A percentile compares a stretch with the other conserved stretches of the same genome.
Evolutionary conservation across 2,113 vertebrate species (phyloP).

Genomic region (Phodopus roborovskii): DNA sequence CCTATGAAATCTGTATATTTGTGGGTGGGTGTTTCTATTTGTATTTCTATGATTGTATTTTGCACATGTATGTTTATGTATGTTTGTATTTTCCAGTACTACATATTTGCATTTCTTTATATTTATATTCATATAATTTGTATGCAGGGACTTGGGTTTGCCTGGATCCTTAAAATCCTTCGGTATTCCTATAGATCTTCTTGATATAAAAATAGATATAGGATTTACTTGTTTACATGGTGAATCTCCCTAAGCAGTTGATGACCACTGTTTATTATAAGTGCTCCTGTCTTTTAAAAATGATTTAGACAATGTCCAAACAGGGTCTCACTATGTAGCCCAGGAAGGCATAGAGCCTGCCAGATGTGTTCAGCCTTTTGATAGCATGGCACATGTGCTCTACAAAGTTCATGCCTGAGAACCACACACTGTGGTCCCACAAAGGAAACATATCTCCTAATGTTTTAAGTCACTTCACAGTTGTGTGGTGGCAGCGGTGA

Average conservation of each 20-base stretch:
- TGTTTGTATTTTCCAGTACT: background rate
- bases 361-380: background rate
- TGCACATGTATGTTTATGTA: background rate
- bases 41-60: background rate
- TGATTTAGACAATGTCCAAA: background rate
- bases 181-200: background rate
- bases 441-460: background rate
- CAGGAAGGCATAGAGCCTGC: background rate
- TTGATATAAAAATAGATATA: background rate
- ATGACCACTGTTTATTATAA: background rate
- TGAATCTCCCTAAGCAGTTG: background rate
- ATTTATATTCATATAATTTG: background rate
- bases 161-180: background rate
- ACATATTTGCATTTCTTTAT: background rate
- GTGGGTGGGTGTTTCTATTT: background rate
- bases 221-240: background rate
- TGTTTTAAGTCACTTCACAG: background rate
- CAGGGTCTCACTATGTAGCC: background rate
- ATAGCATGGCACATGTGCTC: background rate
- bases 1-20: background rate
- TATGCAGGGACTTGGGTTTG: background rate
- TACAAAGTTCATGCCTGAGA: too few species aligned
- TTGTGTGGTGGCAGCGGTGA: background rate
- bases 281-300: background rate
- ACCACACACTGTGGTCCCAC: too few species aligned